Percentiles rank a stretch among this genome's conserved stretches.
Evolutionary conservation across 2,797 vertebrate species (phyloP).

Genomic region (Falco columbarius): DNA sequence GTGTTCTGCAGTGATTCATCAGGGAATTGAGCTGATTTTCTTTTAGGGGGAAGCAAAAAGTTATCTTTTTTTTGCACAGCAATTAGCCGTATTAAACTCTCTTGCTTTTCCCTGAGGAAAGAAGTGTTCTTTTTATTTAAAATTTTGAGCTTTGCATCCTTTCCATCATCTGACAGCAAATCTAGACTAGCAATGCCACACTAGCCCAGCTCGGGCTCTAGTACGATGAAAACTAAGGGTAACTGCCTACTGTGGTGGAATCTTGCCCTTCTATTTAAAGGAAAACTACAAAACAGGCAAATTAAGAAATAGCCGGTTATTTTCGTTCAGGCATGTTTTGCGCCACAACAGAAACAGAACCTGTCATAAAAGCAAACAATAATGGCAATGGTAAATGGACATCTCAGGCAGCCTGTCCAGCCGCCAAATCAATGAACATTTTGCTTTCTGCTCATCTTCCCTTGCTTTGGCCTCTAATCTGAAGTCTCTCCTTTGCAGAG

Average conservation of each 20-base stretch:
- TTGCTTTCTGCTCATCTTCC: background rate
- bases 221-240: background rate
- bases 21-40: background rate
- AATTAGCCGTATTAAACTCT: background rate
- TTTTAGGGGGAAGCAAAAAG: background rate
- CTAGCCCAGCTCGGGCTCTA: background rate
- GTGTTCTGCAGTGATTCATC: background rate
- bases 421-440: background rate
- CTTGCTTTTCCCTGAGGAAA: background rate
- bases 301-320: background rate
- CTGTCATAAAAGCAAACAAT: background rate
- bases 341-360: background rate
- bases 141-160: background rate
- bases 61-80: background rate
- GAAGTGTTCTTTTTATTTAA: background rate
- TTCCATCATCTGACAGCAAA: background rate
- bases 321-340: background rate
- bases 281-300: background rate
- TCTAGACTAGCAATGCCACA: background rate
- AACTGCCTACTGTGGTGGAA: background rate
- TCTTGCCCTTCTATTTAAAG: background rate
- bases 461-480: background rate
- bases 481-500: background rate
- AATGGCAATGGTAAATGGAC: background rate
- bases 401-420: background rate